Percentiles rank a stretch among this genome's conserved stretches.
Conservation (phyloP, 2,797 vertebrate genomes). For the Paedocypris micromegethes region DNA sequence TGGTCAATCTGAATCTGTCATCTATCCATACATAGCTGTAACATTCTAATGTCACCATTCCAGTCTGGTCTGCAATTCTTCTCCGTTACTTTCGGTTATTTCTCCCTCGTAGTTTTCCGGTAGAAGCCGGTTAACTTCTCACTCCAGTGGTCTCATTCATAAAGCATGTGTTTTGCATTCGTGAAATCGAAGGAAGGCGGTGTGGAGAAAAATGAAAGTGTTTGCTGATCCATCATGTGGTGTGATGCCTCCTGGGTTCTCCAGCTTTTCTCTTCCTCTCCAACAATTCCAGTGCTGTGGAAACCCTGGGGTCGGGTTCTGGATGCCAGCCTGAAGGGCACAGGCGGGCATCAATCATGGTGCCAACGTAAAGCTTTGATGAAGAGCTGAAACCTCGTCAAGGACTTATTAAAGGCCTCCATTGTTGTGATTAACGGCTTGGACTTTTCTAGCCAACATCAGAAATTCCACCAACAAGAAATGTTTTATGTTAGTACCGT, state of each 20-base stretch:
- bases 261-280: constrained; percentile 22
- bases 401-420: constrained; percentile 72
- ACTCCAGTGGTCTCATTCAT: constrained; percentile 51
- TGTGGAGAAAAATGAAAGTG: constrained; percentile 51
- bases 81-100: neutral
- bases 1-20: no score
- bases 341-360: constrained; percentile 65
- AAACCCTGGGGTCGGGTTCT: constrained; percentile 47
- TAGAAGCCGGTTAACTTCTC: constrained; percentile 60
- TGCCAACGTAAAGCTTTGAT: constrained; percentile 72
- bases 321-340: constrained; percentile 62
- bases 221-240: constrained; percentile 42
- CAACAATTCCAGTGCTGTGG: constrained; percentile 25
- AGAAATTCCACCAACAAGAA: neutral
- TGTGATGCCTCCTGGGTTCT: neutral
- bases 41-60: no score
- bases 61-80: no score
- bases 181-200: constrained; percentile 40
- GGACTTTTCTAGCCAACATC: constrained; percentile 44
- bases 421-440: constrained; percentile 63
- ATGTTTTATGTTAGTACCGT: no score
- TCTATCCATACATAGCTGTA: no score
- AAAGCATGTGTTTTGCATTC: constrained; percentile 54
- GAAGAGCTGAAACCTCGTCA: constrained; percentile 68
- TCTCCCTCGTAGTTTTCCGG: no score